phyloP scores from a whole-genome alignment of 2,113 vertebrate genomes.

The Gopherus flavomarginatus region DNA sequence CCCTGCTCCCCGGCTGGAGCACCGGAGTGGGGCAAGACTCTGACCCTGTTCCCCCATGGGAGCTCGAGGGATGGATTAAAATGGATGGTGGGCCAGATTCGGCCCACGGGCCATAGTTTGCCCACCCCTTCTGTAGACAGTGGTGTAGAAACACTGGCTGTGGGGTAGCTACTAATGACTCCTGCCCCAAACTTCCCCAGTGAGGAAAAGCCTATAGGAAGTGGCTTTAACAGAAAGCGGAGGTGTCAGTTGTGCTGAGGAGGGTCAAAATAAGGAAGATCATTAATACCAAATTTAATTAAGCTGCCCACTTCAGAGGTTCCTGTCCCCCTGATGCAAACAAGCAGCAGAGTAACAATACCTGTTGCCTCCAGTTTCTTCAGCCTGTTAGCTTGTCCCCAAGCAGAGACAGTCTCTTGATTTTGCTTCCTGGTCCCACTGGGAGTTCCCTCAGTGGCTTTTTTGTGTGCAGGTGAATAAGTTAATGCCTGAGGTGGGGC shows the following conservation, averaged over 20 bases:
- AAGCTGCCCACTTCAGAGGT: background rate
- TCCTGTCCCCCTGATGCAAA: background rate
- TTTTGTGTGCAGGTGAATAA: background rate
- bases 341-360: background rate
- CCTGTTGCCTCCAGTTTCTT: background rate
- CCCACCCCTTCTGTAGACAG: background rate
- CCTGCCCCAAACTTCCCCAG: background rate
- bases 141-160: background rate
- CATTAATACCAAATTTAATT: background rate
- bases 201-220: background rate
- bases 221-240: background rate
- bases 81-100: no score
- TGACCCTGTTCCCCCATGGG: no score
- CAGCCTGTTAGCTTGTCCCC: background rate
- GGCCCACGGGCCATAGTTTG: no score
- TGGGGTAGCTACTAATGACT: background rate
- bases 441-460: conserved; percentile 58
- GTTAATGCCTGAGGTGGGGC: conserved; percentile 51
- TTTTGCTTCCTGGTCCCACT: background rate
- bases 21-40: no score
- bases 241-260: background rate
- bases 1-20: no score
- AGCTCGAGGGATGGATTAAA: no score
- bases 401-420: background rate
- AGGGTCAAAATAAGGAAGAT: background rate